A percentile compares a stretch with the other conserved stretches of the same genome.
Evolutionary conservation across 2,797 vertebrate species (phyloP).

Genomic region (Apodemus agrarius): DNA sequence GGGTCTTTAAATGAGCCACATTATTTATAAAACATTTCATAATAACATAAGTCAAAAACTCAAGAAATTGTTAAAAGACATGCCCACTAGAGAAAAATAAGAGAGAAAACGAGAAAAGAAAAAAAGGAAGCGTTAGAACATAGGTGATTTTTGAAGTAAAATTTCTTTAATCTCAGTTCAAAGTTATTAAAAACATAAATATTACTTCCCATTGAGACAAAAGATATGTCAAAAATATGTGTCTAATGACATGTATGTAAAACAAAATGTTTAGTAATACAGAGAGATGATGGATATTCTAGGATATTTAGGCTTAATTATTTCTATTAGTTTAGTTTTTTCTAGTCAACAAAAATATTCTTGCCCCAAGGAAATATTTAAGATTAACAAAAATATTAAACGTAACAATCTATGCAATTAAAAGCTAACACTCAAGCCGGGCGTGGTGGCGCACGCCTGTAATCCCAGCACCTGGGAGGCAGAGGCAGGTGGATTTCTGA

Average conservation of each 20-base stretch:
- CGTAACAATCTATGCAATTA: constrained; percentile 7
- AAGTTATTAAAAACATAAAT: not conserved
- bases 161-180: not conserved
- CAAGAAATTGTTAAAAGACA: not conserved
- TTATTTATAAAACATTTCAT: not conserved
- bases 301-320: not conserved
- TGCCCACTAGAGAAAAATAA: not conserved
- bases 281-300: not conserved
- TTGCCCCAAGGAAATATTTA: not conserved
- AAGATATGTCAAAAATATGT: not conserved
- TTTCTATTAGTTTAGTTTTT: not conserved
- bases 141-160: not conserved
- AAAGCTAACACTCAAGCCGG: not conserved
- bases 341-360: constrained; percentile 39
- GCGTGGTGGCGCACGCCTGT: no score
- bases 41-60: constrained; percentile 18
- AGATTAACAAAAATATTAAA: not conserved
- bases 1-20: not conserved
- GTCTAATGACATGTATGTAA: not conserved
- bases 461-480: no score
- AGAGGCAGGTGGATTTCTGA: no score
- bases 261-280: not conserved
- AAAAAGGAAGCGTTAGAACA: not conserved
- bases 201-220: not conserved
- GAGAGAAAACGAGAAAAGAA: not conserved